These are phyloP conservation scores for Noctua comes DNA, from an alignment of 2,888 invertebrate genomes.

Conservation along the genomic window DNA sequence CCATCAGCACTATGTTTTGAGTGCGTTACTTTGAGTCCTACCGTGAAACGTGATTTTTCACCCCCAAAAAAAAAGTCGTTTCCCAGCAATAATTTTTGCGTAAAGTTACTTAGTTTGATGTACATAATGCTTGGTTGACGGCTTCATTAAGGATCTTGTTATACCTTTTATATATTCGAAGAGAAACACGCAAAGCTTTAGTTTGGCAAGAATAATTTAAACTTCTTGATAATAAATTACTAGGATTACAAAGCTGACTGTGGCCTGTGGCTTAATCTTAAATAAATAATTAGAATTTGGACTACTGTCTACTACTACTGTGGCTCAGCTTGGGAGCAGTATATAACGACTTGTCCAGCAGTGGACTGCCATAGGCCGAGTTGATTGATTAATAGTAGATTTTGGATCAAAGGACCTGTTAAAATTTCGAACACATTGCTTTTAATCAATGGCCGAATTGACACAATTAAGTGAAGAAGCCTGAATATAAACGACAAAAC, in stretches of 20 bases:
- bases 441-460: not conserved
- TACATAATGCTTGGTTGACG: too few relatives aligned
- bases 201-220: not conserved
- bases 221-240: not conserved
- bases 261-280: not conserved
- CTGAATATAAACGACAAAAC: slow-evolving; percentile 12
- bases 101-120: too few relatives aligned
- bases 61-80: too few relatives aligned
- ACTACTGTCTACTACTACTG: not conserved
- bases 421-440: not conserved
- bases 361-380: not conserved
- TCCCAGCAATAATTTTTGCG: too few relatives aligned
- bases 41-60: too few relatives aligned
- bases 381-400: not conserved
- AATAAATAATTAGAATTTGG: not conserved
- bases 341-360: not conserved
- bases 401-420: not conserved
- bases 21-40: too few relatives aligned
- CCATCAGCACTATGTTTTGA: too few relatives aligned
- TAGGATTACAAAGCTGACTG: not conserved
- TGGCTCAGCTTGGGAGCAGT: not conserved
- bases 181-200: not conserved
- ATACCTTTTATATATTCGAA: too few relatives aligned
- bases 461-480: not conserved
- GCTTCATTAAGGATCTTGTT: too few relatives aligned